These are phyloP conservation scores for Diglossa cyanea DNA, from an alignment of 2,797 vertebrate species.

Conservation along the genomic window DNA sequence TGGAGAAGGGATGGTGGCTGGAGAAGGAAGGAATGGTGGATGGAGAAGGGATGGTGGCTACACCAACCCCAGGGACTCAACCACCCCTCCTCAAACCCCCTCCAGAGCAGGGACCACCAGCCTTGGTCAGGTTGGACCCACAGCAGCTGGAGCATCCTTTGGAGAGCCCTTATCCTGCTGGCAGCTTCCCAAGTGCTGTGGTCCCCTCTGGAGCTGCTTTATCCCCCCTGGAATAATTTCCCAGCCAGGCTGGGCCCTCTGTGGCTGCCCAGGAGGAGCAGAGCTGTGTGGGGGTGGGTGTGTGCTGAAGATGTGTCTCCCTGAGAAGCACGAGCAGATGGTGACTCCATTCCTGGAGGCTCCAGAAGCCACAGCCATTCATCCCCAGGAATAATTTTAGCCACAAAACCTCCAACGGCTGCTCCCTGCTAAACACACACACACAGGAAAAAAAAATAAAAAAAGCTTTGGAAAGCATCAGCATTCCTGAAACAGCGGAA, in stretches of 20 bases:
- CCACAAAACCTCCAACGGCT: conserved; percentile 40
- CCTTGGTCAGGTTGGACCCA: neutral
- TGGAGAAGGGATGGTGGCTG: neutral
- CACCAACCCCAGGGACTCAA: neutral
- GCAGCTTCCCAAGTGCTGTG: fast-evolving
- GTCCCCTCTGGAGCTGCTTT: neutral
- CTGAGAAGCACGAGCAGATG: neutral
- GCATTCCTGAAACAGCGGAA: conserved; percentile 25
- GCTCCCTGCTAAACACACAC: neutral
- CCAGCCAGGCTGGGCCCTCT: fast-evolving
- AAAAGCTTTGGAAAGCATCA: conserved; percentile 30
- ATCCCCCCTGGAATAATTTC: fast-evolving
- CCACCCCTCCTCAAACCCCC: neutral
- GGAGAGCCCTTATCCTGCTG: neutral
- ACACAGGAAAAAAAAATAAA: neutral
- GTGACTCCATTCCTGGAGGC: conserved; percentile 62
- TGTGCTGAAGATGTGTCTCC: neutral
- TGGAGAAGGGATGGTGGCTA: neutral
- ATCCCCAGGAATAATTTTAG: conserved; percentile 73
- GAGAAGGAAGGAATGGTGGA: too few relatives aligned
- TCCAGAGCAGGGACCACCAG: neutral
- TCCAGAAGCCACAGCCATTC: conserved; percentile 48
- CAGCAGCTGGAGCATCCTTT: neutral
- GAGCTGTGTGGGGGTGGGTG: fast-evolving
- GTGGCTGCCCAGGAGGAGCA: neutral